Evolutionary conservation across 2,113 vertebrate genomes (phyloP), one percentile per base, ranked within the genome.

Genomic region (Pteruthius melanotis): DNA sequence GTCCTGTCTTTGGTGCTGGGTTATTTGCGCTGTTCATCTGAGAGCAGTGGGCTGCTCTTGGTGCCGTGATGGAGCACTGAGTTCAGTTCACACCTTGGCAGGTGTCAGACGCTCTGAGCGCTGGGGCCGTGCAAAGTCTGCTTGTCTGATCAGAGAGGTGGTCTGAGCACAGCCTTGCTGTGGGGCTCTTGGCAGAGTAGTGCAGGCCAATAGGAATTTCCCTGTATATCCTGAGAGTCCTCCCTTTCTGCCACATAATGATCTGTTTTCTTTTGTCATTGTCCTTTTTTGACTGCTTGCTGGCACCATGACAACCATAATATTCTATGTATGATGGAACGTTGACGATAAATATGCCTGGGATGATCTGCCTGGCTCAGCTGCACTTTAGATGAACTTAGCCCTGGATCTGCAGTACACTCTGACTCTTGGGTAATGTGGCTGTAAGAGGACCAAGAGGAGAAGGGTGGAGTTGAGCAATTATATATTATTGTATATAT

Each of bases 231-330:
- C 60, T 23, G n/a, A 60, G 79, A 83, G 35, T 37, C n/a, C 24
- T 87, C 8, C 9, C 53, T 56, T 79, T 82, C n/a, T 89, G 70
- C 40, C 78, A 44, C 57, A 10, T 64, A 87, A 82, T 66, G 30
- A 71, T 75, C 21, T 79, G 39, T 71, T 79, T 89, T 87, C 81
- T 87, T 84, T 85, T 90, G 75, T 80, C 77, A 8, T 23, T 80
- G 72, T 75, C 61, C 63, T 77, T 90, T 83, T 82, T 24, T 53
- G 94, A 24, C 37, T 88, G 47, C 65, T 82, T 40, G 37, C 70
- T 91, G 88, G 82, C 90, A 57, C 78, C 5, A 10, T 45, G 85
- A 65, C 90, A 93, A 33, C 63, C 19, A 2, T 56, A 74, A 81
- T 74, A 65, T 26, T 87, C 68, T 77, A 16, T 50, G 10, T 70